Base-by-base conservation (phyloP, 2,888 invertebrate species). In the Malacosoma neustria region DNA sequence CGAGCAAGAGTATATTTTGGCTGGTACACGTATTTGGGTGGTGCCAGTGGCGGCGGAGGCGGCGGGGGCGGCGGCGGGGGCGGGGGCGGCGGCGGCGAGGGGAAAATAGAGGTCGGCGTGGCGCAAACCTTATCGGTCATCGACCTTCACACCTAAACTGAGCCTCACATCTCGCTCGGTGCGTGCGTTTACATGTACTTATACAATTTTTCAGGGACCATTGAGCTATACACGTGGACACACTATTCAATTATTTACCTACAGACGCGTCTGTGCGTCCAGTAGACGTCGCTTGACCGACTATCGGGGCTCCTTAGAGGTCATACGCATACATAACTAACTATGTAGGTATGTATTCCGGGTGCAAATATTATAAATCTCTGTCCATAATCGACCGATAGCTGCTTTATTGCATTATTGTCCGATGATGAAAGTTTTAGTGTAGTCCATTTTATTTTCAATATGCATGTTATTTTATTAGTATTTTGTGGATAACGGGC, bases 61-160 rank as follows among this genome's bases (percentile, higher is more conserved):
- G n/a, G n/a, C n/a, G n/a, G n/a, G n/a, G n/a, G n/a, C n/a, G n/a
- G n/a, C n/a, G n/a, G n/a, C n/a, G n/a, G n/a, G n/a, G n/a, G n/a
- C n/a, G n/a, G n/a, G n/a, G 66, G 51, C 46, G 45, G 35, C 48
- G 52, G 62, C 60, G 54, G 60, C 55, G 61, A 57, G 64, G 67
- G 64, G 60, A 60, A 60, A 61, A 51, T 54, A 59, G 72, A 69
- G 72, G 66, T 73, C 63, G 73, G 59, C 62, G 63, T 65, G 66
- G 65, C 72, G 66, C 69, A 59, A 72, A 70, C 72, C 77, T 84
- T 84, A 84, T 84, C 84, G 80, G 82, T 76, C 82, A 80, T 73
- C 72, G 76, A 82, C 80, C 84, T 81, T 80, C 73, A 68, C 77
- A 81, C 81, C 81, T 84, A 77, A 74, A 76, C 69, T 50, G 81